A percentile compares a stretch with the other conserved stretches of the same genome.
These are phyloP conservation scores for Florisuga fusca DNA, from an alignment of 2,797 vertebrate species.

Conservation along the genomic window DNA sequence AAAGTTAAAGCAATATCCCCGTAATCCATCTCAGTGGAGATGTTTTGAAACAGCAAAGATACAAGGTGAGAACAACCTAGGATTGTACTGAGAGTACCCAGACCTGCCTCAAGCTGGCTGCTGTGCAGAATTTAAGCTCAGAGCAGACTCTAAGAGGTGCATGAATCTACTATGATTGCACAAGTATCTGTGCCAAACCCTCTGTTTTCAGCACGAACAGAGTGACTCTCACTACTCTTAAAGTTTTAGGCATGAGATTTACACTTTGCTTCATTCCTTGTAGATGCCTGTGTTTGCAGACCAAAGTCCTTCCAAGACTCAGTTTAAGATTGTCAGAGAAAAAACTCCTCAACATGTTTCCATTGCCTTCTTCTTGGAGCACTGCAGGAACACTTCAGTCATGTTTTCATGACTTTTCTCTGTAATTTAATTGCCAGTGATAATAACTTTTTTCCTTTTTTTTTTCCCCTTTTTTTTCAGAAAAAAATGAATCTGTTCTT, in stretches of 20 bases:
- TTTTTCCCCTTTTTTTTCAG: neutral
- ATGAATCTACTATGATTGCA: neutral
- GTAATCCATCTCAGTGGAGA: neutral
- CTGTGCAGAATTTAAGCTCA: neutral
- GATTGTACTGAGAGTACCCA: neutral
- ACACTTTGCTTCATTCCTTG: neutral
- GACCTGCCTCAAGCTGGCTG: neutral
- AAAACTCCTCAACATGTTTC: neutral
- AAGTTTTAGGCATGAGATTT: neutral
- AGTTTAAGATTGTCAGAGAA: neutral
- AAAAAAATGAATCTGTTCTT: neutral
- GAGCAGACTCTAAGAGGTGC: neutral
- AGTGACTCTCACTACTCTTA: neutral
- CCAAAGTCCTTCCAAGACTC: neutral
- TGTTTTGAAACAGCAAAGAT: neutral
- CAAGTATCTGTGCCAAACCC: neutral
- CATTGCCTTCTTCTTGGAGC: neutral
- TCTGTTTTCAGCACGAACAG: neutral
- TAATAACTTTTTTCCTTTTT: neutral
- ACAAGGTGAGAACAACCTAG: neutral
- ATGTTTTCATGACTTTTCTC: constrained; percentile 13
- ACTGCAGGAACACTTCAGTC: neutral
- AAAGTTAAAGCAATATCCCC: neutral
- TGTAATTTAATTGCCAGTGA: constrained; percentile 28
- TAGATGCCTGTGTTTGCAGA: neutral